Conservation (phyloP, 2,888 invertebrate species). For the Aphidius colemani region DNA sequence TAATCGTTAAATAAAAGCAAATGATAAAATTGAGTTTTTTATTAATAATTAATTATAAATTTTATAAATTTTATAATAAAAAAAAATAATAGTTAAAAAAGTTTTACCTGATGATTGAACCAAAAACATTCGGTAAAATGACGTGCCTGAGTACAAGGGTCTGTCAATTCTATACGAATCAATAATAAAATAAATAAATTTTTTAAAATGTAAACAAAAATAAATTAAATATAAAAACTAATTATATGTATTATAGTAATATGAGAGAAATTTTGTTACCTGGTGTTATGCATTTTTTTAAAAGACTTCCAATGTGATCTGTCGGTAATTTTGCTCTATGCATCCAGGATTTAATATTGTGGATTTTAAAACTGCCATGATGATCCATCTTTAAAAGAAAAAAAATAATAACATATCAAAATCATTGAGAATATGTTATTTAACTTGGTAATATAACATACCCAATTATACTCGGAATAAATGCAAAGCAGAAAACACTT, state of each 20-base stretch:
- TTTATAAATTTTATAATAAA: too few relatives aligned
- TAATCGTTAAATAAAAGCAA: neutral
- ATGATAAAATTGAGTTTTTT: neutral
- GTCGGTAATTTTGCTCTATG: conserved; percentile 32
- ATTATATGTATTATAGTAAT: neutral
- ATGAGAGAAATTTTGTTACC: conserved; percentile 29
- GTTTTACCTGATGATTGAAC: conserved; percentile 37
- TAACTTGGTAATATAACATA: conserved; percentile 30
- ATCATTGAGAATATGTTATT: neutral
- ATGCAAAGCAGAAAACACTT: conserved; percentile 45
- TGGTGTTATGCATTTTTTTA: conserved; percentile 37
- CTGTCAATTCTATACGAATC: conserved; percentile 34
- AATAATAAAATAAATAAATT: conserved; percentile 17
- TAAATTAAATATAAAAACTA: neutral
- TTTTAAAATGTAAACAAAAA: conserved; percentile 2
- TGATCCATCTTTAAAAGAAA: conserved; percentile 38
- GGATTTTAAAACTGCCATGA: conserved; percentile 39
- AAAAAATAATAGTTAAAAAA: neutral
- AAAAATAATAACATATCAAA: conserved; percentile 1
- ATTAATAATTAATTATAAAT: too few relatives aligned
- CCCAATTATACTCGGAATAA: conserved; percentile 43
- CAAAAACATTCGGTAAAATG: conserved; percentile 45
- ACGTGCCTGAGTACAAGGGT: conserved; percentile 40
- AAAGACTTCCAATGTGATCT: conserved; percentile 31
- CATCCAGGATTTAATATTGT: conserved; percentile 38